These are phyloP conservation scores for Cyphomyrus discorhynchus DNA, from an alignment of 2,113 vertebrate genomes.

Conservation along the genomic window DNA sequence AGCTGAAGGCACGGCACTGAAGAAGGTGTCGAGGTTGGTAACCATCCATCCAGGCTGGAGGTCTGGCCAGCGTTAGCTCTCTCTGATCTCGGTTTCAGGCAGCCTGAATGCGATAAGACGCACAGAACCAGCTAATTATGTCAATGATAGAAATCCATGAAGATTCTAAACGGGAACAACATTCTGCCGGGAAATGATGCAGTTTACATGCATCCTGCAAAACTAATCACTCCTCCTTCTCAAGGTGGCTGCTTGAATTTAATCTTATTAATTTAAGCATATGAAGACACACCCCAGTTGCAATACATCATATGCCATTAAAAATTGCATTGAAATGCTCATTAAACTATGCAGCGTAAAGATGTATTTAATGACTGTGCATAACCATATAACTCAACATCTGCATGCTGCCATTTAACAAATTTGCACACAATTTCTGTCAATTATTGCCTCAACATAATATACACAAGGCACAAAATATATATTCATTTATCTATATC, in stretches of 20 bases:
- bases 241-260: neutral
- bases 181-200: neutral
- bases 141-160: neutral
- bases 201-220: neutral
- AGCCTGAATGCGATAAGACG: neutral
- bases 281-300: neutral
- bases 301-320: neutral
- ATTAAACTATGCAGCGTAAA: constrained; percentile 23
- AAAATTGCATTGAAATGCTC: neutral
- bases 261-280: neutral
- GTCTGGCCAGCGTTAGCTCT: neutral
- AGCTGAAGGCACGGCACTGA: neutral
- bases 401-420: neutral
- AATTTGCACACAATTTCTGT: neutral
- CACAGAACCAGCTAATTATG: neutral
- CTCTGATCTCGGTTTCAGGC: neutral
- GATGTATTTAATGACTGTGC: neutral
- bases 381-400: neutral
- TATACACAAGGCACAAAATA: neutral
- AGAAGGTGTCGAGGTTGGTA: neutral
- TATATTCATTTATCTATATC: neutral
- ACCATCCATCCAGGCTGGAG: neutral
- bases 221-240: neutral
- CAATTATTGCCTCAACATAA: neutral
- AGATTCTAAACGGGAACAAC: neutral